Conservation (phyloP, 2,797 vertebrate species). For the Syngnathus rostellatus region DNA sequence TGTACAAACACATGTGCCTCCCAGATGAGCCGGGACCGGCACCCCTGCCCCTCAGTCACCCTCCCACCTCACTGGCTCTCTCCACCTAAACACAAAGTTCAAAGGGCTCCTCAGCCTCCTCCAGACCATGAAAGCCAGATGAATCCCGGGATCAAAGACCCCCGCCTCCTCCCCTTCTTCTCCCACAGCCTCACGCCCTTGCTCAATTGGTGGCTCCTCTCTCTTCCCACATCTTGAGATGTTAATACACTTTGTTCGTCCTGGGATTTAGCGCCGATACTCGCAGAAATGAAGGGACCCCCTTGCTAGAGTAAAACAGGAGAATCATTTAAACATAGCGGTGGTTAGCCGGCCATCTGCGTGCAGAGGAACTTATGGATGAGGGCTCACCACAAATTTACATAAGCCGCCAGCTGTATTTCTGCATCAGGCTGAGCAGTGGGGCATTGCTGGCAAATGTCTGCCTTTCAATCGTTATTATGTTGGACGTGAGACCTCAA, state of each 20-base stretch:
- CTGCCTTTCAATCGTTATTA: constrained; percentile 46
- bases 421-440: constrained; percentile 29
- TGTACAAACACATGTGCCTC: constrained; percentile 68
- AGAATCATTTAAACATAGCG: constrained; percentile 61
- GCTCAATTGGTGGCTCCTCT: constrained; percentile 57
- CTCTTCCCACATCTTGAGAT: constrained; percentile 72
- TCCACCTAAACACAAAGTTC: constrained; percentile 75
- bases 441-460: constrained; percentile 31
- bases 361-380: constrained; percentile 34
- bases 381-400: constrained; percentile 44
- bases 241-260: constrained; percentile 69
- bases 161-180: constrained; percentile 34
- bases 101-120: constrained; percentile 74
- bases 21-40: constrained; percentile 64
- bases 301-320: constrained; percentile 55
- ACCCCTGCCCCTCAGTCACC: constrained; percentile 58
- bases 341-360: constrained; percentile 56
- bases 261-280: constrained; percentile 57
- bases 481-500: constrained; percentile 42
- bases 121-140: constrained; percentile 77
- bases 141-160: constrained; percentile 74
- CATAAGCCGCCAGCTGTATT: constrained; percentile 47
- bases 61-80: constrained; percentile 59
- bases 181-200: constrained; percentile 58
- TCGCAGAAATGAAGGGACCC: constrained; percentile 55